These are phyloP conservation scores for Teleopsis dalmanni DNA, from an alignment of 1,140 invertebrate genomes.

Conservation along the genomic window DNA sequence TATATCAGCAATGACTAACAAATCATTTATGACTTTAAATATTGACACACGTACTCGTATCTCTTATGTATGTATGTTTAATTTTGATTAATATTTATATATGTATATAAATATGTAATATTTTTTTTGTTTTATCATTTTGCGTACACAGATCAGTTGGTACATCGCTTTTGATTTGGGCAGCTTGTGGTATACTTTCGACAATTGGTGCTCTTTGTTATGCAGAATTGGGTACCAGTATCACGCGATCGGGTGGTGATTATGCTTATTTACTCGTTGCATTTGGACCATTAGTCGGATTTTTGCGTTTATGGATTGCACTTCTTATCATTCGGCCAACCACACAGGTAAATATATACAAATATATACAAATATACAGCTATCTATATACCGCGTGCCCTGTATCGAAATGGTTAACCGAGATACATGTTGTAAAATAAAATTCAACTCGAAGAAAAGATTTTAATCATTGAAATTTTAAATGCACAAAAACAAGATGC, in stretches of 20 bases:
- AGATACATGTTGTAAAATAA: too few species aligned
- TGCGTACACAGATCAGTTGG: slow-evolving; percentile 62
- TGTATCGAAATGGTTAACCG: too few species aligned
- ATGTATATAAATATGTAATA: neutral
- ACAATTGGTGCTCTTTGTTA: slow-evolving; percentile 74
- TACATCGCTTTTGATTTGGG: slow-evolving; percentile 65
- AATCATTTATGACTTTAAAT: neutral
- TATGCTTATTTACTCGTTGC: slow-evolving; percentile 81
- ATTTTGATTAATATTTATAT: too few species aligned
- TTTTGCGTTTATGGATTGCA: slow-evolving; percentile 81
- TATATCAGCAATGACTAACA: neutral
- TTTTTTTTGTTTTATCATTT: slow-evolving; percentile 18
- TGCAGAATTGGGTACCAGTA: slow-evolving; percentile 76
- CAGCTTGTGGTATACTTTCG: slow-evolving; percentile 63
- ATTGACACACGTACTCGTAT: neutral
- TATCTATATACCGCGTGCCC: too few species aligned
- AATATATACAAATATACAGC: too few species aligned
- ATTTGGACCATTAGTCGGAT: slow-evolving; percentile 83
- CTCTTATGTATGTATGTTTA: too few species aligned
- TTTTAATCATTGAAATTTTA: too few species aligned
- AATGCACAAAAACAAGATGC: too few species aligned
- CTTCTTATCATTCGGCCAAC: slow-evolving; percentile 76
- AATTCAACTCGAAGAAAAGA: too few species aligned
- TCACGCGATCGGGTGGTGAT: slow-evolving; percentile 76
- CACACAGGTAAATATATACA: slow-evolving; percentile 50